phyloP scores from a whole-genome alignment of 2,888 invertebrate species.

The Harpalus rufipes region DNA sequence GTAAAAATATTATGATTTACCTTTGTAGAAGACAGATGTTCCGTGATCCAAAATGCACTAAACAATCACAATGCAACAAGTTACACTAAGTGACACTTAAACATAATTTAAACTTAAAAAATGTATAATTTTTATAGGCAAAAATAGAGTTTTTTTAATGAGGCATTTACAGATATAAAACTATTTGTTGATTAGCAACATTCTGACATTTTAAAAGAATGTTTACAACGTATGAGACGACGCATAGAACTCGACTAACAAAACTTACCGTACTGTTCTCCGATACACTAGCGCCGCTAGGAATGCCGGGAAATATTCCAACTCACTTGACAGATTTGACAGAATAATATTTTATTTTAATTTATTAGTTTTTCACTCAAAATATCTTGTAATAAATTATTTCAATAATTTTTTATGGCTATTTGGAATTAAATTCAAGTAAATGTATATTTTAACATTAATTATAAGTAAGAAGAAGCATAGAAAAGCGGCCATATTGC shows the following conservation, averaged over 20 bases:
- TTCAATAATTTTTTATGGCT: neutral
- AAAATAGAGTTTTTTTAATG: constrained; percentile 18
- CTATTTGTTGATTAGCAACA: constrained; percentile 4
- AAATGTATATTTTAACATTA: neutral
- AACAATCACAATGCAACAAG: constrained; percentile 66
- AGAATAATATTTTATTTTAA: constrained; percentile 16
- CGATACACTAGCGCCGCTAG: constrained; percentile 26
- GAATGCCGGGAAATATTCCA: constrained; percentile 8
- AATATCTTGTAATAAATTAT: neutral
- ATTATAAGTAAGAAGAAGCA: constrained; percentile 53
- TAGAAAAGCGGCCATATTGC: constrained; percentile 52
- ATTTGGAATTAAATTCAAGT: neutral
- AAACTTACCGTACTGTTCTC: constrained; percentile 40
- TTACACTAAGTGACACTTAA: constrained; percentile 53
- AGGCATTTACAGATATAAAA: neutral
- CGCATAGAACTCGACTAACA: constrained; percentile 58
- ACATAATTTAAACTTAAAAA: constrained; percentile 45
- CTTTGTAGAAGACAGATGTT: neutral
- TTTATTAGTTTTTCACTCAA: neutral
- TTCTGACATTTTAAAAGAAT: constrained; percentile 39
- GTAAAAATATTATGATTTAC: neutral
- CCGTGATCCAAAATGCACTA: constrained; percentile 5
- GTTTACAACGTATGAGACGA: constrained; percentile 37
- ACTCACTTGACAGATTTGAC: constrained; percentile 12
- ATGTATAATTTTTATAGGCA: neutral